Base-by-base conservation (phyloP, 1,140 invertebrate species). In the Heliothis subflexa region DNA sequence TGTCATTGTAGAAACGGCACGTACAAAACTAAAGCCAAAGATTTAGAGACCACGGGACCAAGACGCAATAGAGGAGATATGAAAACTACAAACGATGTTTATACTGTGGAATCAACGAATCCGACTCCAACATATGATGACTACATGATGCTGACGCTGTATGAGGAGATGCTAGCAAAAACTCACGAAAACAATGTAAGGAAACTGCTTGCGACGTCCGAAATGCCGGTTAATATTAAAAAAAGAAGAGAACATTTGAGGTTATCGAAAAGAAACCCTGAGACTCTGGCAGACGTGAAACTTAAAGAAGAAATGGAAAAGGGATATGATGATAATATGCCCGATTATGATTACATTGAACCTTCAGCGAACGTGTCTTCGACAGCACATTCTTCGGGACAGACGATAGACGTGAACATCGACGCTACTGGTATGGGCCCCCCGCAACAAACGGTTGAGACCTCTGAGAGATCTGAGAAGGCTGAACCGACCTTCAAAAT, bases 111-210 rank as follows among this genome's bases (percentile, higher is more conserved):
- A 21, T 21, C 40, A 40, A 62, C 40, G 13, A 33, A 78, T 45
- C 18, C 64, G 11, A 54, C 81, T 9, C 66, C 76, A n/a, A 47
- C 84, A 4, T 78, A 76, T 11, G 90, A 91, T 62, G 90, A 93
- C 74, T 87, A 83, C 72, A 59, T 81, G 18, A 85, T 91, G 85
- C 68, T 93, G n/a, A 85, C 85, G 18, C 57, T 89, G 45, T 91
- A 85, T 61, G 91, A 93, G 71, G 66, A 87, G 25, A 81, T 91
- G 54, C 72, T 93, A 28, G 47, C 80, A 7, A 92, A 89, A 85
- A 79, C 83, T 25, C 81, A 88, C 21, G 73, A 86, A 81, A 82
- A 85, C 52, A 89, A 88, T 74, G 13, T 84, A 5, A 78, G 85
- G 47, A 87, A 83, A 71, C 81, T 88, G 45, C 40, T 89, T 13